phyloP scores from a whole-genome alignment of 2,888 invertebrate species.

The Thereva nobilitata region DNA sequence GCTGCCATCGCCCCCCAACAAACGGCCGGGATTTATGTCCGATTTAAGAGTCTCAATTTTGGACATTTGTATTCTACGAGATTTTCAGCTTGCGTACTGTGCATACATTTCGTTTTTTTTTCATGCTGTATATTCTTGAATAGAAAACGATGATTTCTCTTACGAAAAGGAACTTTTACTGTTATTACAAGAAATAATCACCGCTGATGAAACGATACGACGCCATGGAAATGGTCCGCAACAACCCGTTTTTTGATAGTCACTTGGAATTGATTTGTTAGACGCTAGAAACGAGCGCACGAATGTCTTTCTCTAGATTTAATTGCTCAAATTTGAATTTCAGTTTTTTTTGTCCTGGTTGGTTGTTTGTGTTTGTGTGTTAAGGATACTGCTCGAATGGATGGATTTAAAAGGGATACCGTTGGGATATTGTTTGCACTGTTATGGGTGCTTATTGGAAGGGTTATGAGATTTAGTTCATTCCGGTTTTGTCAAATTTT shows the following conservation, averaged over 20 bases:
- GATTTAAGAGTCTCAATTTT: slow-evolving; percentile 26
- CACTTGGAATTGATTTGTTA: slow-evolving; percentile 27
- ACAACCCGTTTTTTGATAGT: neutral
- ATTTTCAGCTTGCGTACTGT: slow-evolving; percentile 2
- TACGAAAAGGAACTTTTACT: slow-evolving; percentile 9
- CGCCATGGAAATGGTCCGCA: slow-evolving; percentile 21
- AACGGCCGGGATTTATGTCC: slow-evolving; percentile 27
- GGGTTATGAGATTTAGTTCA: no score
- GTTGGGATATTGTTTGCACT: no score
- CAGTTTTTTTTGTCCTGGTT: neutral
- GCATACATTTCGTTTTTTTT: slow-evolving; percentile 12
- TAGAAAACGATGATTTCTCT: neutral
- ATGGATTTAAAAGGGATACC: neutral
- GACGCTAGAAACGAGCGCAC: neutral
- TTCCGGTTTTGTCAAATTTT: no score
- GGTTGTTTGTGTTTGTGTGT: no score
- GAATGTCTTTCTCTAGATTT: slow-evolving; percentile 23
- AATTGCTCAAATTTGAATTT: slow-evolving; percentile 24
- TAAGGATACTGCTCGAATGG: neutral
- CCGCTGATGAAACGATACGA: slow-evolving; percentile 21
- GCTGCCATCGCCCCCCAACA: slow-evolving; percentile 27
- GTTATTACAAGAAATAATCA: slow-evolving; percentile 26
- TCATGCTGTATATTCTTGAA: neutral
- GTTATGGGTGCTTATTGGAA: no score
- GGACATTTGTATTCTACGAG: slow-evolving; percentile 31